phyloP scores from a whole-genome alignment of 2,113 vertebrate species.

The Bambusicola thoracicus region DNA sequence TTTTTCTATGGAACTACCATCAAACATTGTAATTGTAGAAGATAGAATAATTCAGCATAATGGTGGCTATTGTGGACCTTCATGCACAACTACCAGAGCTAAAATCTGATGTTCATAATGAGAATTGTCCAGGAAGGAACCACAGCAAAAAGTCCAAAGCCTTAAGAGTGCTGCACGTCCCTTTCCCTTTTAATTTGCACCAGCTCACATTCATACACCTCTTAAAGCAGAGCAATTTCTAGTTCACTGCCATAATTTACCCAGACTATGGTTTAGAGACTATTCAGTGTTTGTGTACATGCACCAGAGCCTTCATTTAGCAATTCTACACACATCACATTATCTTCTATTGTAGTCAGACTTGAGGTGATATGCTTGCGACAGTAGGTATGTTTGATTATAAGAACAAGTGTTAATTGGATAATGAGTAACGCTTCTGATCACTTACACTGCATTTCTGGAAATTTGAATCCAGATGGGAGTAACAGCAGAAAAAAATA shows the following conservation, averaged over 20 bases:
- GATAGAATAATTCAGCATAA: background rate
- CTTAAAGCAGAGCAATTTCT: background rate
- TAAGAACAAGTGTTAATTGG: background rate
- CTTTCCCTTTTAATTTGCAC: background rate
- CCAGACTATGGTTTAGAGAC: background rate
- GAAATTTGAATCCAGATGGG: background rate
- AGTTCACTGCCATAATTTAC: background rate
- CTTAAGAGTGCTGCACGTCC: background rate
- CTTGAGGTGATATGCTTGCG: background rate
- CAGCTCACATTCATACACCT: rapidly evolving
- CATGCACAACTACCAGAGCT: background rate
- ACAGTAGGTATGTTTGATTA: background rate
- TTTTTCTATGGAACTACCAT: background rate
- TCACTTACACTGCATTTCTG: background rate
- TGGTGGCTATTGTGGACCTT: background rate
- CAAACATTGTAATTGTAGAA: background rate
- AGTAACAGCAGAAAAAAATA: background rate
- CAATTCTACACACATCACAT: background rate
- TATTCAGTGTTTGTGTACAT: background rate
- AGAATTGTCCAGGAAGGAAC: background rate
- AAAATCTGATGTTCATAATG: background rate
- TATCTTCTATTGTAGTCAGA: background rate
- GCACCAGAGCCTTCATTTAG: background rate
- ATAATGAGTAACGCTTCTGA: background rate
- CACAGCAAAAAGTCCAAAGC: background rate